phyloP scores from a whole-genome alignment of 2,113 vertebrate genomes.

The Raja brachyura region DNA sequence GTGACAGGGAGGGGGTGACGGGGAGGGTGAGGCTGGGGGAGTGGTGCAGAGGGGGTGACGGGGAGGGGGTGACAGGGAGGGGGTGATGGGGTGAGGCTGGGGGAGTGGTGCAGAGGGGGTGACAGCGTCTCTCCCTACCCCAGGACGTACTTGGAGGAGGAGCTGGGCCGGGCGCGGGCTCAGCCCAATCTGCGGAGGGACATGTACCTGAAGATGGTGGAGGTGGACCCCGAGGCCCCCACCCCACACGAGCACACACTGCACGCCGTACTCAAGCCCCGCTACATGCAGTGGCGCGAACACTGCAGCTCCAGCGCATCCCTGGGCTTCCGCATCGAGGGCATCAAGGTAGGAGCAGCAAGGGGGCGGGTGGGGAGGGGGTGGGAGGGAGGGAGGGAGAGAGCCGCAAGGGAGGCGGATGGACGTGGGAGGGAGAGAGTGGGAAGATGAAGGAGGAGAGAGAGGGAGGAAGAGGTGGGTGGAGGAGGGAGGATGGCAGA shows the following conservation, averaged over 20 bases:
- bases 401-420: no score
- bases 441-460: not conserved
- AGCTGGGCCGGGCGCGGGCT: slow-evolving; percentile 87
- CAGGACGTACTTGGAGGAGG: slow-evolving; percentile 92
- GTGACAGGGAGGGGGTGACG: no score
- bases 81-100: no score
- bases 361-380: no score
- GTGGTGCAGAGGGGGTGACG: no score
- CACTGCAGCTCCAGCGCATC: slow-evolving; percentile 94
- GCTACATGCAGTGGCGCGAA: slow-evolving; percentile 98
- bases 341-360: slow-evolving; percentile 75
- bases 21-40: no score
- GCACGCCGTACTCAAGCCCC: slow-evolving; percentile 85
- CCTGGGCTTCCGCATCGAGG: slow-evolving; percentile 89
- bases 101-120: no score
- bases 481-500: no score
- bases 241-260: slow-evolving; percentile 71
- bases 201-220: slow-evolving; percentile 97
- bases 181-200: slow-evolving; percentile 87
- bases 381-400: not conserved
- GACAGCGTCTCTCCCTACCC: not conserved
- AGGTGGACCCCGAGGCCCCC: slow-evolving; percentile 80
- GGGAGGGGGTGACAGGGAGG: no score
- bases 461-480: not conserved
- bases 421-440: no score